Evolutionary conservation across 2,113 vertebrate genomes (phyloP).

Genomic region (Castor canadensis): DNA sequence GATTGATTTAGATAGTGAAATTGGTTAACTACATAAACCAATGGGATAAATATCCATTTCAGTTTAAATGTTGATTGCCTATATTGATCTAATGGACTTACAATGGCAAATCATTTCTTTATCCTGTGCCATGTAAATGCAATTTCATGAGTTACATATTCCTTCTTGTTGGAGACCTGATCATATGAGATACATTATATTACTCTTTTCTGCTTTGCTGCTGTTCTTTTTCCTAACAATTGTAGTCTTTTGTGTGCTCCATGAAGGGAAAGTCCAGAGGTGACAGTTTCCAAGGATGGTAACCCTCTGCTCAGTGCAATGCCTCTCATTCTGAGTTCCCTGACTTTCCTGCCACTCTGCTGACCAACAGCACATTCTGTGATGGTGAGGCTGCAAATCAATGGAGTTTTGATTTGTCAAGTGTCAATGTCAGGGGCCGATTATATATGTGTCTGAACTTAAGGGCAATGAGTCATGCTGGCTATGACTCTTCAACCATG

Average conservation of each 20-base stretch:
- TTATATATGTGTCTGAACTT: neutral
- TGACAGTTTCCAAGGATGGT: neutral
- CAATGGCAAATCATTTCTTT: neutral
- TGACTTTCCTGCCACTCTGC: neutral
- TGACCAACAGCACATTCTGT: neutral
- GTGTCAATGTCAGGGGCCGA: neutral
- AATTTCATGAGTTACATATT: neutral
- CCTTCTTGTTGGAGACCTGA: neutral
- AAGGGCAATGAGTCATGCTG: neutral
- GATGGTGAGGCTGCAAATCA: neutral
- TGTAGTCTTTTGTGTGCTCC: neutral
- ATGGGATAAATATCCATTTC: constrained; percentile 21
- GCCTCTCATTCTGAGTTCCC: neutral
- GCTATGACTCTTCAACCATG: neutral
- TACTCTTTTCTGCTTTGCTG: neutral
- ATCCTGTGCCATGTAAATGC: neutral
- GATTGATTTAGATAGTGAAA: constrained; percentile 5
- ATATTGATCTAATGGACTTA: neutral
- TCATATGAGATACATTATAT: neutral
- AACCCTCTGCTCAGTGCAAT: too few relatives aligned
- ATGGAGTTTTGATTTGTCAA: neutral
- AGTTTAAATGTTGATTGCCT: neutral
- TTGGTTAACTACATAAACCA: constrained; percentile 13
- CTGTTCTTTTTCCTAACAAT: neutral
- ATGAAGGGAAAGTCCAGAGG: neutral